phyloP scores from a whole-genome alignment of 2,797 vertebrate species.

The Sebastes diploproa region DNA sequence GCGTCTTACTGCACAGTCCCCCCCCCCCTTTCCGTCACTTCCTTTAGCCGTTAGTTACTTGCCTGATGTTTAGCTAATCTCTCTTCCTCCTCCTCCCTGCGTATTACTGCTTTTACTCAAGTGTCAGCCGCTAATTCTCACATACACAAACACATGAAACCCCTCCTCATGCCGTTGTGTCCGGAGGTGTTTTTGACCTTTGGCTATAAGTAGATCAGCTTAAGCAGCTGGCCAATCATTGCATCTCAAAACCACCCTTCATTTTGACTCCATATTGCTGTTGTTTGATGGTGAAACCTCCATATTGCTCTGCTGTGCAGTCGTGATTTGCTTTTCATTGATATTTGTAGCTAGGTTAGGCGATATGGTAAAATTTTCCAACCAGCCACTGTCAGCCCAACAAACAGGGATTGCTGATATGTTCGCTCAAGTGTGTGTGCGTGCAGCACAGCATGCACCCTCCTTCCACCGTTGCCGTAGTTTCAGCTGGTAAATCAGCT shows the following conservation, averaged over 20 bases:
- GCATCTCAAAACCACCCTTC: not conserved
- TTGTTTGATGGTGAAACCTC: not conserved
- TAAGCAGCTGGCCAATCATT: not conserved
- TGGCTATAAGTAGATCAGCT: conserved; percentile 26
- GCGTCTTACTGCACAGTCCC: conserved; percentile 14
- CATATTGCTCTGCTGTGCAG: not conserved
- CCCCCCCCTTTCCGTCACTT: not conserved
- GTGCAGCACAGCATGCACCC: no score
- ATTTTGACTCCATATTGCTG: not conserved
- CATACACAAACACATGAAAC: conserved; percentile 18
- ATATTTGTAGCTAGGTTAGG: not conserved
- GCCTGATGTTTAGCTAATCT: conserved; percentile 36
- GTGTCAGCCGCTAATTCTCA: not conserved
- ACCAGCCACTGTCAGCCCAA: no score
- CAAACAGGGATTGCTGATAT: no score
- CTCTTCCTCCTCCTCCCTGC: not conserved
- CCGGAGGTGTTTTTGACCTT: conserved; percentile 38
- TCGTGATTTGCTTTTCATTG: not conserved
- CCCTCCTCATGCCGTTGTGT: conserved; percentile 36
- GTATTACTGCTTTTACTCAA: conserved; percentile 22
- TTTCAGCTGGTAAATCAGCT: no score
- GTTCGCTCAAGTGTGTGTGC: no score
- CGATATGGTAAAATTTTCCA: no score
- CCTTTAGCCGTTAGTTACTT: conserved; percentile 13
- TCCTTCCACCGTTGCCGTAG: no score